These are phyloP conservation scores for Drosophila bocqueti DNA, from an alignment of 1,140 invertebrate genomes.

Conservation along the genomic window DNA sequence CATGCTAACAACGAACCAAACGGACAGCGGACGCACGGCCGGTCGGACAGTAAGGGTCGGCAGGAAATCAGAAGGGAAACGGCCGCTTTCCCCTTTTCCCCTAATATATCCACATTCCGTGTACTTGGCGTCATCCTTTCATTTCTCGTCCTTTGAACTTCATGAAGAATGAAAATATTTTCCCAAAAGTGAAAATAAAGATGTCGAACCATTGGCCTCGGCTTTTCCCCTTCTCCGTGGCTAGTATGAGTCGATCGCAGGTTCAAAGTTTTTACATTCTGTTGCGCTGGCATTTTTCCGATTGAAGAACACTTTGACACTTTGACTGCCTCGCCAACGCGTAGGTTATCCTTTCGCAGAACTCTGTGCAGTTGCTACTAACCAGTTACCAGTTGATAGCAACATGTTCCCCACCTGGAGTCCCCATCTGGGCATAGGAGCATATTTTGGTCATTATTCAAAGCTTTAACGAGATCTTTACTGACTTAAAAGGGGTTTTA, in stretches of 20 bases:
- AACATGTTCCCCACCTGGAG: neutral
- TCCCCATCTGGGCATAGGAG: neutral
- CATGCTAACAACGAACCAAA: constrained; percentile 51
- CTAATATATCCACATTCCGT: neutral
- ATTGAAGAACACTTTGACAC: constrained; percentile 8
- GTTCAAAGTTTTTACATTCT: neutral
- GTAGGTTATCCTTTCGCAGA: neutral
- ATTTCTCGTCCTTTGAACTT: constrained; percentile 34
- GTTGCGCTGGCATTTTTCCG: neutral
- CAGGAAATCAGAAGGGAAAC: constrained; percentile 18
- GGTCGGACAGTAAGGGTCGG: constrained; percentile 1
- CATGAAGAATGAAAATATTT: constrained; percentile 37
- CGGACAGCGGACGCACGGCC: constrained; percentile 1
- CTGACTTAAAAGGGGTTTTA: neutral
- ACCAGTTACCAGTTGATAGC: neutral
- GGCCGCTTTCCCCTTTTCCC: constrained; percentile 8
- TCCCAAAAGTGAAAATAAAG: constrained; percentile 19
- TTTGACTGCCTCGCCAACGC: constrained; percentile 12
- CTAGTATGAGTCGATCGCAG: neutral
- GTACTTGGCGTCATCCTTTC: constrained; percentile 1
- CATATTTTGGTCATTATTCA: too few species aligned
- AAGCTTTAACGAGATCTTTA: too few species aligned
- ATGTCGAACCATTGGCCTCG: constrained; percentile 4
- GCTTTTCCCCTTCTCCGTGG: too few species aligned
- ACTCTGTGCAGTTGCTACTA: neutral